Evolutionary conservation across 2,888 invertebrate species (phyloP), one percentile per base, ranked within the genome.

Genomic region (Oxystoma pomonae): DNA sequence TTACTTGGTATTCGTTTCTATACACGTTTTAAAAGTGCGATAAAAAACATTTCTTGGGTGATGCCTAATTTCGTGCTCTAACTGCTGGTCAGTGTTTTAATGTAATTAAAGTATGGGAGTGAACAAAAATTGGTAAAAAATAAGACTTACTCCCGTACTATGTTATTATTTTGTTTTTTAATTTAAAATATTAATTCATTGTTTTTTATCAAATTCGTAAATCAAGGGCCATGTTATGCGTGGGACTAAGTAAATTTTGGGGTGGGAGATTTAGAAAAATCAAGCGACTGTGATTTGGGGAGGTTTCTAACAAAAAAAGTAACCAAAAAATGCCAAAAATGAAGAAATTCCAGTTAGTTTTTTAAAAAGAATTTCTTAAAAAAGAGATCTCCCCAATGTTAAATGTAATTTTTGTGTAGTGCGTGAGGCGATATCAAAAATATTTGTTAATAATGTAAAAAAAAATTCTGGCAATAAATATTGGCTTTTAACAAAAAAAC

Each of bases 231-330:
- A 12, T 7, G 35, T 35, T 35, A 53, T 53, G 53, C 53, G 53
- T 53, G 53, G 53, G 53, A n/a, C 12, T 12, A 35, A 35, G 35
- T 35, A 35, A 35, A 58, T 56, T 60, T 66, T 61, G 67, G 71
- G 71, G 68, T 68, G 65, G 68, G 68, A 66, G 65, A 68, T 65
- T 70, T 72, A 74, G 74, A 70, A 74, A 75, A 72, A 70, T 72
- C 73, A 76, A 76, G 75, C 78, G 80, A 78, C 82, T 82, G 82
- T 82, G 82, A 82, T 82, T 81, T 81, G 82, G 77, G 80, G 78
- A 78, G 78, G 81, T 78, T 81, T 81, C 78, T 70, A 61, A 63
- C 51, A 63, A 58, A 56, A 77, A 77, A 78, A 78, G 78, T 66
- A 67, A 66, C 63, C 53, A 55, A 55, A 35, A 16, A 35, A 57